phyloP scores from a whole-genome alignment of 2,888 invertebrate genomes.

The Callyntrura guangdongensis region DNA sequence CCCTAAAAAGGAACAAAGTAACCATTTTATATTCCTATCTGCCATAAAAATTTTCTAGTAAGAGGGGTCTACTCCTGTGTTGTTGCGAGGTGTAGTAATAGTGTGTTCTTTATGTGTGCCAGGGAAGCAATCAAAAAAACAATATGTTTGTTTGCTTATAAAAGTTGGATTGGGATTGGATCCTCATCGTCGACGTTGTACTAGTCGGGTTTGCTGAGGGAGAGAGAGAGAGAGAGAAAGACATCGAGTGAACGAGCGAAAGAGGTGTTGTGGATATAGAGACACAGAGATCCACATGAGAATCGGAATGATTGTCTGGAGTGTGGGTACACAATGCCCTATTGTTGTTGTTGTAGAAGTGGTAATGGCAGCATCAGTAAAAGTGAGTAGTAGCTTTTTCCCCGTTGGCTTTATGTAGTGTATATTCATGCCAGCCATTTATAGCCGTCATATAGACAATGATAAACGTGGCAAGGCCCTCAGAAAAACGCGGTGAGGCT shows the following conservation, averaged over 20 bases:
- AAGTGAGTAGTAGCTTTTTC: background rate
- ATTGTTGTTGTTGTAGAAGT: background rate
- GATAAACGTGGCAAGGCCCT: background rate
- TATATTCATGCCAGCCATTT: conserved; percentile 33
- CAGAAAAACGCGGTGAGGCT: background rate
- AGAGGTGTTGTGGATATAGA: background rate
- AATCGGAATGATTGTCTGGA: conserved; percentile 57
- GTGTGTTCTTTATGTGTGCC: conserved; percentile 6
- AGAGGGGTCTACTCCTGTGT: too few relatives aligned
- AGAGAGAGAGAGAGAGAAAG: background rate
- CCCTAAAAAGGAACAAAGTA: background rate
- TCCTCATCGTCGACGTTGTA: background rate
- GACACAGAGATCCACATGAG: conserved; percentile 19
- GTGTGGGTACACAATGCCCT: background rate
- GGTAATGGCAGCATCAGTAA: too few relatives aligned
- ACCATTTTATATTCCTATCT: conserved; percentile 20
- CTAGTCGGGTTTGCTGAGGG: background rate
- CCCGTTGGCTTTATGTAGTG: conserved; percentile 22
- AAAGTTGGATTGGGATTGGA: conserved; percentile 47
- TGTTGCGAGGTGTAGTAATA: background rate
- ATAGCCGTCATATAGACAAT: background rate
- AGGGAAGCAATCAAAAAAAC: conserved; percentile 57
- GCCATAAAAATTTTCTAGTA: background rate
- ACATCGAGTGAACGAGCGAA: too few relatives aligned
- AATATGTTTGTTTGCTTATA: conserved; percentile 70